phyloP scores from a whole-genome alignment of 2,888 invertebrate species.

The Venustoraphidia nigricollis region DNA sequence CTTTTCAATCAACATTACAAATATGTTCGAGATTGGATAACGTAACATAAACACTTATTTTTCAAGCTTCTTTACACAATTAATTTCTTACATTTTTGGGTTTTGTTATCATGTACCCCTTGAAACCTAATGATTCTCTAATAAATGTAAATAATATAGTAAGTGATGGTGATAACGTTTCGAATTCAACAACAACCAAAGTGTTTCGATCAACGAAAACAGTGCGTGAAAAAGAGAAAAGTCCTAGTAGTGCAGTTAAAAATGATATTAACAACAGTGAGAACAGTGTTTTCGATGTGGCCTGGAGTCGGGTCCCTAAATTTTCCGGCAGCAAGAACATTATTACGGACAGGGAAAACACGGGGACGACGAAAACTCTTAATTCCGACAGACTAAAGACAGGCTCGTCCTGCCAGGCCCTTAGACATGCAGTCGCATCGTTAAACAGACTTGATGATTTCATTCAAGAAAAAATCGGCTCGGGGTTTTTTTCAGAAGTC shows the following conservation, averaged over 20 bases:
- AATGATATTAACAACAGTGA: too few relatives aligned
- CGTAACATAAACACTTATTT: constrained; percentile 17
- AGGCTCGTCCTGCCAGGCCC: constrained; percentile 73
- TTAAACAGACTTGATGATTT: constrained; percentile 90
- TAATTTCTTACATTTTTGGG: neutral
- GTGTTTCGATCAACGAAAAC: too few relatives aligned
- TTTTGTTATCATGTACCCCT: neutral
- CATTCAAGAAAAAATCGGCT: constrained; percentile 79
- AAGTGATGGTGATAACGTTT: neutral
- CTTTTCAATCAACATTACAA: constrained; percentile 14
- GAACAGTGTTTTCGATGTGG: too few relatives aligned
- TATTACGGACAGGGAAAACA: too few relatives aligned
- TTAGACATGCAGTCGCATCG: constrained; percentile 81
- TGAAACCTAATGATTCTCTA: neutral
- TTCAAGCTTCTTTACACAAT: neutral
- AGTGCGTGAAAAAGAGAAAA: too few relatives aligned
- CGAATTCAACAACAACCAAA: neutral
- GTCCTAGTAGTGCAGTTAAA: too few relatives aligned
- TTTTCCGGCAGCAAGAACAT: too few relatives aligned
- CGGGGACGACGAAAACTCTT: too few relatives aligned
- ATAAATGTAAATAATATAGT: constrained; percentile 1
- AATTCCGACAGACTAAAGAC: constrained; percentile 38
- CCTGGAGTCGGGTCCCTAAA: too few relatives aligned
- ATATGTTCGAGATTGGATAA: constrained; percentile 30
- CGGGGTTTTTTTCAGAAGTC: constrained; percentile 94